Evolutionary conservation across 2,113 vertebrate species (phyloP).

Genomic region (Mus pahari): DNA sequence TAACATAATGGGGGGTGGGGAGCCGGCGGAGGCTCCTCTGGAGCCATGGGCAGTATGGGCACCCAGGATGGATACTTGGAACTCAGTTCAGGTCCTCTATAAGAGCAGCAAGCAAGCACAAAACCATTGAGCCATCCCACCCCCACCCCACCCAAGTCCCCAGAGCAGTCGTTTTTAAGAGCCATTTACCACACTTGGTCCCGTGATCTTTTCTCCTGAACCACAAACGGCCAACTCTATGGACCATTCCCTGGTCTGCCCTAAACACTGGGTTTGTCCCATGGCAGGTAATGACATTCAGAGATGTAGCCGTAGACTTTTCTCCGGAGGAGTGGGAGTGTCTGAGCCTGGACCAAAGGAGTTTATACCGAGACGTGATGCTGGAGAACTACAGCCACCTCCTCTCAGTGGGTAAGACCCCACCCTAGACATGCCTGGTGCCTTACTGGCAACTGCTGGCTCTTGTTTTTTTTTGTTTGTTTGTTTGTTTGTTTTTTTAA

Average conservation of each 20-base stretch:
- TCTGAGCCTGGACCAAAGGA: not conserved
- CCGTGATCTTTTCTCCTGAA: not conserved
- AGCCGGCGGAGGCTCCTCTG: not conserved
- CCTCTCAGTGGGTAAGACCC: conserved; percentile 39
- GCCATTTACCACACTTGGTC: not conserved
- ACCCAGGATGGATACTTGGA: not conserved
- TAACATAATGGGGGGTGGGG: too few species aligned
- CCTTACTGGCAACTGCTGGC: not conserved
- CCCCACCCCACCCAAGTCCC: too few species aligned
- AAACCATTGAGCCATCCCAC: not conserved
- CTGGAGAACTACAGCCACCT: conserved; percentile 57
- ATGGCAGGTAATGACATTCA: conserved; percentile 28
- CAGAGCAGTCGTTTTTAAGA: too few species aligned
- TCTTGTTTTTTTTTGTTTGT: not conserved
- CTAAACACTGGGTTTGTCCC: not conserved
- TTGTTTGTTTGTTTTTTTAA: too few species aligned
- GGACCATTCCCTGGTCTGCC: not conserved
- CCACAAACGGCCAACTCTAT: not conserved
- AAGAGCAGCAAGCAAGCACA: not conserved
- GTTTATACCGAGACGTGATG: conserved; percentile 44
- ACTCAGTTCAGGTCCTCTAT: not conserved
- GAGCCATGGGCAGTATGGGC: not conserved
- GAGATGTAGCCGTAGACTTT: conserved; percentile 39
- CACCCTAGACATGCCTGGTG: not conserved
- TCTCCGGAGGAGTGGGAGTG: conserved; percentile 59